Evolutionary conservation across 2,113 vertebrate genomes (phyloP), one percentile per base, ranked within the genome.

Genomic region (Smithornis capensis): DNA sequence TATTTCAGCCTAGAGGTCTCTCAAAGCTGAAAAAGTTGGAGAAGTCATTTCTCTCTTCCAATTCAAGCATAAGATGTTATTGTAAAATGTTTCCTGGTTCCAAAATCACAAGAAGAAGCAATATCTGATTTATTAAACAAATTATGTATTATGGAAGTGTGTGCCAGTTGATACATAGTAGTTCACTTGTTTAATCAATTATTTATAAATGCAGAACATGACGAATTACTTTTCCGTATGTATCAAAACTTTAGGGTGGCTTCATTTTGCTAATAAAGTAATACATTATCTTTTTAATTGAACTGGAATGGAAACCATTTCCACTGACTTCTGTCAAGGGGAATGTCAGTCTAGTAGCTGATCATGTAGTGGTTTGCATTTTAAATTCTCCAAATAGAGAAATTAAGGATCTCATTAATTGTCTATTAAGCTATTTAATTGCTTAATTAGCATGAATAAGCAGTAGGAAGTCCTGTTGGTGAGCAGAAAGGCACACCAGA

Each of bases 381-480:
- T 88, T 83, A 74, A 95, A 74, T 92, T 94, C 76, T 90, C 64
- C 42, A 94, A 96, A 86, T 81, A 88, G 83, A 89, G 88, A 95
- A 90, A 95, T 83, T 45, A 89, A 74, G 29, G 57, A 45, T 52
- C 64, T 83, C 73, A 90, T 92, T 92, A 91, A 82, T 95, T 90
- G 76, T 83, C 83, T 83, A 83, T 92, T 94, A 95, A 80, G 86
- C 83, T 74, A 42, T 42, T 8, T 78, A 92, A 94, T 93, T 90
- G 86, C 64, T 92, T 92, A 93, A 86, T 92, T 92, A 89, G 50
- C 59, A 59, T 55, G 52, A 93, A 45, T 53, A 86, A 80, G 59
- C 59, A 83, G 55, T 67, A 77, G 55, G 64, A 82, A 76, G 74
- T 87, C 59, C 70, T 18, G 0, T 13, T 49, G 45, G 70, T 85